These are phyloP conservation scores for Melanchra persicariae DNA, from an alignment of 2,888 invertebrate species.

Conservation along the genomic window DNA sequence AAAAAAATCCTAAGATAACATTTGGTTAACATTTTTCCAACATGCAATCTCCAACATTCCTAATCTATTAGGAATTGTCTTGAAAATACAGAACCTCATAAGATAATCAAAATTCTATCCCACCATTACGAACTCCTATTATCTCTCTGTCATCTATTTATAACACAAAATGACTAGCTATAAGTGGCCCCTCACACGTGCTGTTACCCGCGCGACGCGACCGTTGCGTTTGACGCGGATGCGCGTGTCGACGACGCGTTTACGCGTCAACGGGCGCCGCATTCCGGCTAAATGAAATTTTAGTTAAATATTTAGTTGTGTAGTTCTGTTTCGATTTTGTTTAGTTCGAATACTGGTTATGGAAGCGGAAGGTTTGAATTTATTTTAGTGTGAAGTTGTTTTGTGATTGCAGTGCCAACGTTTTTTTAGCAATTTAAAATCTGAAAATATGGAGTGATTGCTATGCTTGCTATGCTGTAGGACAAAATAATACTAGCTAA, in stretches of 20 bases:
- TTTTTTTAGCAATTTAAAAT: neutral
- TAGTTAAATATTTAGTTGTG: conserved; percentile 57
- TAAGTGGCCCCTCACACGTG: conserved; percentile 54
- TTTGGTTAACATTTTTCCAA: neutral
- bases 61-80: neutral
- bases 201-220: conserved; percentile 15
- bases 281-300: conserved; percentile 62
- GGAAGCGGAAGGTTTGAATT: conserved; percentile 45
- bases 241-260: conserved; percentile 69
- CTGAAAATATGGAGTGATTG: neutral
- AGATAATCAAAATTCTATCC: neutral
- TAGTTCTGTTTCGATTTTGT: conserved; percentile 52
- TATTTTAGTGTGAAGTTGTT: conserved; percentile 13
- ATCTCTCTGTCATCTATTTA: conserved; percentile 16
- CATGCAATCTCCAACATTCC: neutral
- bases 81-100: neutral
- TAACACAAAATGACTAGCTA: conserved; percentile 49
- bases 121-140: neutral
- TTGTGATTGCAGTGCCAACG: neutral
- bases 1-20: too few species aligned
- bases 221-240: conserved; percentile 70
- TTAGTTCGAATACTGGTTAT: conserved; percentile 36
- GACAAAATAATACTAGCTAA: neutral
- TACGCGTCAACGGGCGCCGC: conserved; percentile 65
- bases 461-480: neutral